Evolutionary conservation across 2,797 vertebrate genomes (phyloP).

Genomic region (Sebastes kiyomatsui): DNA sequence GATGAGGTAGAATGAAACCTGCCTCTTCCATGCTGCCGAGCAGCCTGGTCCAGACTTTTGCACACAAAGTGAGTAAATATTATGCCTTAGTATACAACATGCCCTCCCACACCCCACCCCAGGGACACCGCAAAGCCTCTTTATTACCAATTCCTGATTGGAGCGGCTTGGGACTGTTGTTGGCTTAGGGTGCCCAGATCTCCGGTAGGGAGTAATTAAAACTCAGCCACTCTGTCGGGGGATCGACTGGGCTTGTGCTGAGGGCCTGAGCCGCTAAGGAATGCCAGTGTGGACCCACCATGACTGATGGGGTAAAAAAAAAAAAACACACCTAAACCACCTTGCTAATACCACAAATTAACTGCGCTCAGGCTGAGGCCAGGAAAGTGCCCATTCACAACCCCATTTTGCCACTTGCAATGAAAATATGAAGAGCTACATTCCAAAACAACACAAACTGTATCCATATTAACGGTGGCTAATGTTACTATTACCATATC

Average conservation of each 20-base stretch:
- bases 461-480: not conserved
- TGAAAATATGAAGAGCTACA: slow-evolving; percentile 13
- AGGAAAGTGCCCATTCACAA: slow-evolving; percentile 33
- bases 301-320: slow-evolving; percentile 34
- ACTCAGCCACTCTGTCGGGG: slow-evolving; percentile 58
- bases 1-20: slow-evolving; percentile 80
- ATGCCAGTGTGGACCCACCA: slow-evolving; percentile 73
- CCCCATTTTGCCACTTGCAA: not conserved
- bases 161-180: slow-evolving; percentile 73
- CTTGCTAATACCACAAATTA: slow-evolving; percentile 39
- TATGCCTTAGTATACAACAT: slow-evolving; percentile 60
- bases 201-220: slow-evolving; percentile 77
- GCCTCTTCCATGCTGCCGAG: slow-evolving; percentile 53
- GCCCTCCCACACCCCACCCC: slow-evolving; percentile 32
- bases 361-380: slow-evolving; percentile 17
- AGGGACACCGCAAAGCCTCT: slow-evolving; percentile 73
- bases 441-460: slow-evolving; percentile 10
- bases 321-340: slow-evolving; percentile 32
- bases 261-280: slow-evolving; percentile 78
- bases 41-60: slow-evolving; percentile 61
- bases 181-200: slow-evolving; percentile 74
- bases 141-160: slow-evolving; percentile 75
- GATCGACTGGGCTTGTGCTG: slow-evolving; percentile 57
- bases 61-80: slow-evolving; percentile 70
- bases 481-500: not conserved